Evolutionary conservation across 2,113 vertebrate genomes (phyloP), one percentile per base, ranked within the genome.

Genomic region (Podilymbus podiceps): DNA sequence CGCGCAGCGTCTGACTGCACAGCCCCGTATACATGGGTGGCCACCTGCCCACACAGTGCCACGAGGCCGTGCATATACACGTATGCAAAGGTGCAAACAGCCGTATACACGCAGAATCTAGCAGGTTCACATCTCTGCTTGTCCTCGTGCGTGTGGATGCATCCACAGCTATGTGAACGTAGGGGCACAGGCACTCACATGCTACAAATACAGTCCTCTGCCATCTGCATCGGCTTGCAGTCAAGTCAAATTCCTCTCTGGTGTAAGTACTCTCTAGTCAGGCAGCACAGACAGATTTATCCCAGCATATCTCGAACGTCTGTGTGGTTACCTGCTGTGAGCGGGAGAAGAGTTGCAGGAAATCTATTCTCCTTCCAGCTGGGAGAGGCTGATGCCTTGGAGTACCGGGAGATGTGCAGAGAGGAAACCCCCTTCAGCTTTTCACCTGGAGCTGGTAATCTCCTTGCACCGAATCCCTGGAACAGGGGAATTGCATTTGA

Each of bases 381-480:
- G 80, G 88, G 92, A 96, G 85, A 96, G 68, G 83, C 88, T 79
- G 82, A 60, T 81, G 88, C 81, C 52, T 66, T 24, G 55, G 91
- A 89, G 88, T 76, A 85, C 44, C 50, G 20, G 73, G 79, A 88
- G 93, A 78, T 87, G 76, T 15, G 44, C 85, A 23, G 86, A 81
- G 85, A 95, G 90, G 88, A 95, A 96, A 87, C 67, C 89, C 92
- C 92, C 69, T 81, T 92, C 91, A 90, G 92, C 93, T 93, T 79
- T 93, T 89, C 90, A 92, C 95, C 94, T 67, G 89, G 72, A 80
- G 78, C 89, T 62, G 80, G 86, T 89, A 47, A 89, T 82, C 86
- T 86, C 89, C 75, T 89, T 28, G 38, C 1, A 4, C 86, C 20
- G 8, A 87, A 60, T 90, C 89, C 74, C 49, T 82, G 66, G 58